Evolutionary conservation across 1,140 invertebrate species (phyloP).

Genomic region (Chionoecetes opilio): DNA sequence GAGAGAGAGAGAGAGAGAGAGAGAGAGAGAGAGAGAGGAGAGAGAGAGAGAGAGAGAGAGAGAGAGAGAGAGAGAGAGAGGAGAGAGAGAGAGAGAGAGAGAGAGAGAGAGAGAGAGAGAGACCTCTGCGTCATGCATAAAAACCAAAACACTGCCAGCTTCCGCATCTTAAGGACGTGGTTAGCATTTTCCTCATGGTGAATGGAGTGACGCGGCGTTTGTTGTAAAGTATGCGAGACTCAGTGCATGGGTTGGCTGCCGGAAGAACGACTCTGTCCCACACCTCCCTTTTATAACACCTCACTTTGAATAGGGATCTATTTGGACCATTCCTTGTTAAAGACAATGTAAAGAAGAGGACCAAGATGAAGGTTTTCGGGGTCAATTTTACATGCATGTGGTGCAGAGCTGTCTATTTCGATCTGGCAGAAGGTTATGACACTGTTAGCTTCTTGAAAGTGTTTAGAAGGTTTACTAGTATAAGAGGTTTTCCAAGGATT

Average conservation of each 20-base stretch:
- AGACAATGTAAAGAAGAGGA: constrained; percentile 52
- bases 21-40: not conserved
- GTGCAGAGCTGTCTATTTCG: constrained; percentile 53
- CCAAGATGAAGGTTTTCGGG: constrained; percentile 48
- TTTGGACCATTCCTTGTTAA: constrained; percentile 60
- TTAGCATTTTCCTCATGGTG: too few relatives aligned
- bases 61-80: not conserved
- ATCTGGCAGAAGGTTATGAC: constrained; percentile 55
- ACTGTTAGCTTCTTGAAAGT: not conserved
- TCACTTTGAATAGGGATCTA: not conserved
- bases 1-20: not conserved
- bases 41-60: not conserved
- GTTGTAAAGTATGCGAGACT: too few relatives aligned
- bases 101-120: constrained; percentile 27
- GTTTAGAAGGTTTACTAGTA: too few relatives aligned
- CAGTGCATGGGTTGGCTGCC: too few relatives aligned
- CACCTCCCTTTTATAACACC: too few relatives aligned
- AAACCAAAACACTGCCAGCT: too few relatives aligned
- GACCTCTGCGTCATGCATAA: not conserved
- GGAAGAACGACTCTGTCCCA: too few relatives aligned
- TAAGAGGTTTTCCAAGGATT: too few relatives aligned
- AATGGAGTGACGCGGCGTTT: too few relatives aligned
- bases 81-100: constrained; percentile 27
- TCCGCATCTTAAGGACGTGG: too few relatives aligned
- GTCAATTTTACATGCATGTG: constrained; percentile 43